Evolutionary conservation across 2,888 invertebrate genomes (phyloP), one percentile per base, ranked within the genome.

Genomic region (Selenia dentaria): DNA sequence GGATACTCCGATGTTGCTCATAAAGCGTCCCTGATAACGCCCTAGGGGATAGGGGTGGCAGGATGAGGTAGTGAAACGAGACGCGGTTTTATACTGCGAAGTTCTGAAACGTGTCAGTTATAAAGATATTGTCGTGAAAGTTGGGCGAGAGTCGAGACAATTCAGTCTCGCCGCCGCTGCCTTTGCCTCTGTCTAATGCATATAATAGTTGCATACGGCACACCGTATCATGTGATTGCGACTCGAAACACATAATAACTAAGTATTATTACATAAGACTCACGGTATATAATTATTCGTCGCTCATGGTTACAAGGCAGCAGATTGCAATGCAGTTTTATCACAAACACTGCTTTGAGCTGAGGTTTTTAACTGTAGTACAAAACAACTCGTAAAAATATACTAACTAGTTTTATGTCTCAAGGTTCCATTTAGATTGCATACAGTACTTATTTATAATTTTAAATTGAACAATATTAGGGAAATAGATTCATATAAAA

Each of bases 1-100:
- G 32, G 36, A 37, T 26, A 41, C 41, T 69, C 69, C 67, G 73
- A 74, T 73, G 76, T 74, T 66, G 73, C 70, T 70, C 74, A 77
- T 75, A 79, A 77, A 81, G 70, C 71, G 68, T 57, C 61, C 47
- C 64, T 71, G 77, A 78, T 79, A 74, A 79, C 78, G 65, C 70
- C 70, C 70, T 65, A 49, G 48, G 67, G 71, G 70, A 71, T 61
- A 59, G 64, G 54, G 51, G 56, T 47, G 47, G 50, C 52, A 36
- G 48, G 57, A 51, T 50, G 60, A 50, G 48, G 56, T 41, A 48
- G 40, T 38, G 42, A 39, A 47, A 33, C 26, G 42, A 49, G 41
- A 51, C 37, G 46, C 43, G 53, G 54, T 54, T 54, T 39, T 46
- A 47, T 48, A 47, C 48, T 52, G 54, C 50, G 37, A 54, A 56